Evolutionary conservation across 2,888 invertebrate genomes (phyloP).

Genomic region (Frankliniella fusca): DNA sequence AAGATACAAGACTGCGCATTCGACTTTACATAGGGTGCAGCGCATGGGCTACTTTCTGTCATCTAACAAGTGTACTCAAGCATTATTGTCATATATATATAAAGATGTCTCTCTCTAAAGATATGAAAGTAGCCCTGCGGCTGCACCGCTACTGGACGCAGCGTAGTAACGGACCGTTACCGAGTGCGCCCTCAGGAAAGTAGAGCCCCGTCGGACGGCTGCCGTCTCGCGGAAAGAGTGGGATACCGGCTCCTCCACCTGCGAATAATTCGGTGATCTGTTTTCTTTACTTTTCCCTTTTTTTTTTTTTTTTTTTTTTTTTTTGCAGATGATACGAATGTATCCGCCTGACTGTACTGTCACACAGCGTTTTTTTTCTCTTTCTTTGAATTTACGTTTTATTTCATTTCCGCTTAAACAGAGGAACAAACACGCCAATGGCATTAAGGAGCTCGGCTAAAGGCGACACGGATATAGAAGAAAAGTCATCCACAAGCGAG

Average conservation of each 20-base stretch:
- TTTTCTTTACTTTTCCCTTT: too few species aligned
- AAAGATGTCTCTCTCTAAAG: not conserved
- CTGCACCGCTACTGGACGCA: too few species aligned
- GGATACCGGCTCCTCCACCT: constrained; percentile 10
- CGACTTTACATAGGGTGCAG: not conserved
- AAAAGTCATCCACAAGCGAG: too few species aligned
- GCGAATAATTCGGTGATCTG: not conserved
- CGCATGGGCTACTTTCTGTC: not conserved
- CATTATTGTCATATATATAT: not conserved
- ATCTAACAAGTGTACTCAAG: not conserved
- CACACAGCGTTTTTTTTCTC: too few species aligned
- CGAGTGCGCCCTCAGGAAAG: constrained; percentile 15
- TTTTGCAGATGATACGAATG: too few species aligned
- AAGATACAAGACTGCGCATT: not conserved
- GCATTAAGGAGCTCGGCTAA: too few species aligned
- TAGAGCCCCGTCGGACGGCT: not conserved
- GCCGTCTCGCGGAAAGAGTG: constrained; percentile 16
- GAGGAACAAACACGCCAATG: too few species aligned
- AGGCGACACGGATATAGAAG: too few species aligned
- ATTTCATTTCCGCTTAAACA: too few species aligned
- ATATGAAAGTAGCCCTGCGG: not conserved
- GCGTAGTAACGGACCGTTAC: not conserved
- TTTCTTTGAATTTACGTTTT: too few species aligned
- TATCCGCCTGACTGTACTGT: too few species aligned
- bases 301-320: too few species aligned